Percentiles rank a stretch among this genome's conserved stretches.
Conservation (phyloP, 2,797 vertebrate genomes). For the Chaetodon trifasciatus region DNA sequence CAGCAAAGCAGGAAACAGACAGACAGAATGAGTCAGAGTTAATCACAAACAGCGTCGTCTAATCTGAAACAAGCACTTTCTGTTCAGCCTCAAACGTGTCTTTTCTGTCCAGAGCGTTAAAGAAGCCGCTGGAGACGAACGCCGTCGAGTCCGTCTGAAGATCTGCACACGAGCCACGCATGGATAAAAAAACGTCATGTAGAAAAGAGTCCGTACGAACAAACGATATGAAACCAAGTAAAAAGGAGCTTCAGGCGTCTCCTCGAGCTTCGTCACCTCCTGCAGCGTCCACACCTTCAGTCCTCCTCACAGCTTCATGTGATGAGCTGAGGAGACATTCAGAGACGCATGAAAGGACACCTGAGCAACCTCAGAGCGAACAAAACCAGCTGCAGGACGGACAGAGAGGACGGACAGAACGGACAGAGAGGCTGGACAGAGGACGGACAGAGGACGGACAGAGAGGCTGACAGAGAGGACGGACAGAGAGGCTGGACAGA, state of each 20-base stretch:
- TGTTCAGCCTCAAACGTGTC: not conserved
- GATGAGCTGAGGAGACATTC: slow-evolving; percentile 71
- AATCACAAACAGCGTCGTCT: slow-evolving; percentile 51
- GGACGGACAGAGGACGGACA: no score
- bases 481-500: no score
- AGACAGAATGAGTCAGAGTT: slow-evolving; percentile 9
- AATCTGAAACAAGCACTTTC: slow-evolving; percentile 26
- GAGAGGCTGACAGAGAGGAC: no score
- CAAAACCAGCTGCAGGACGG: no score
- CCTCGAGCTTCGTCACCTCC: not conserved
- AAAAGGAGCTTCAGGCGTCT: not conserved
- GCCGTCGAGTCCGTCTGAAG: slow-evolving; percentile 8
- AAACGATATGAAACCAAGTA: slow-evolving; percentile 24
- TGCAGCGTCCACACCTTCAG: not conserved
- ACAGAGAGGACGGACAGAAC: no score
- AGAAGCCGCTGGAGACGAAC: not conserved
- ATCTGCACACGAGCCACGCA: slow-evolving; percentile 17
- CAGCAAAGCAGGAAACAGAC: not conserved
- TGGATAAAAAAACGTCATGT: slow-evolving; percentile 25
- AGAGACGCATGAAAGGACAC: no score
- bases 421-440: no score
- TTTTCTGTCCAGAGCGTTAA: not conserved
- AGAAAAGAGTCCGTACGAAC: slow-evolving; percentile 37
- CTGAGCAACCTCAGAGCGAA: no score
- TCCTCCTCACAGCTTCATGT: slow-evolving; percentile 65